These are phyloP conservation scores for Chloropsis cyanopogon DNA, from an alignment of 2,113 vertebrate species.

Conservation along the genomic window DNA sequence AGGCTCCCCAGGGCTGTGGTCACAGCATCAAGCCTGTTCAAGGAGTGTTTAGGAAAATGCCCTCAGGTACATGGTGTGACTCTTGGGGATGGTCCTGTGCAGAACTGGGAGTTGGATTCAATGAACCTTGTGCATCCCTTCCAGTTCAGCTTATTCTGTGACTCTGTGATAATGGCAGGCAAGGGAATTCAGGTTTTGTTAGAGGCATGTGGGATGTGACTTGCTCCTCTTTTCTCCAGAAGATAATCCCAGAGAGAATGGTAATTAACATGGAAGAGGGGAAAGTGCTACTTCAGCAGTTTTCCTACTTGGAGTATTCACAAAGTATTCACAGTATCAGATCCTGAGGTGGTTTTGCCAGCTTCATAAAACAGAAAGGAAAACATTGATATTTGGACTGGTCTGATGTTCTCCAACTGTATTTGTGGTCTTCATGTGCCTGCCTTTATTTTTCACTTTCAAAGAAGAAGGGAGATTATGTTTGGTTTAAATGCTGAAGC, in stretches of 20 bases:
- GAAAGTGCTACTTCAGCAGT: not conserved
- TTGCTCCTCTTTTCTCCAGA: not conserved
- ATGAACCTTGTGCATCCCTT: not conserved
- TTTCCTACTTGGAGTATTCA: not conserved
- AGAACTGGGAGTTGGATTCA: not conserved
- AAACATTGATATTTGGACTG: not conserved
- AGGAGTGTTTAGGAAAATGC: not conserved
- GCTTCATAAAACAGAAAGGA: not conserved
- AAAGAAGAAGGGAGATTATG: not conserved
- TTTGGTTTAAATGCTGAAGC: not conserved
- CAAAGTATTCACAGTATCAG: not conserved
- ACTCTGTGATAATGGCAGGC: not conserved
- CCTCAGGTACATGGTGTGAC: not conserved
- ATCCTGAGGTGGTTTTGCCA: conserved; percentile 1
- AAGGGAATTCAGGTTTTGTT: not conserved
- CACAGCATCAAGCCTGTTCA: not conserved
- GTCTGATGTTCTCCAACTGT: not conserved
- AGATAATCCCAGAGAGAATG: not conserved
- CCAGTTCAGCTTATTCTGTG: not conserved
- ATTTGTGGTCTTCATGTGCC: not conserved
- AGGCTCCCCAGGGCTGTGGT: not conserved
- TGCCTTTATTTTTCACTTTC: not conserved
- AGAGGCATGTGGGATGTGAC: not conserved
- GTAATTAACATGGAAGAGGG: not conserved
- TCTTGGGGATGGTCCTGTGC: not conserved